Evolutionary conservation across 2,888 invertebrate genomes (phyloP).

Genomic region (Phlogophora meticulosa): DNA sequence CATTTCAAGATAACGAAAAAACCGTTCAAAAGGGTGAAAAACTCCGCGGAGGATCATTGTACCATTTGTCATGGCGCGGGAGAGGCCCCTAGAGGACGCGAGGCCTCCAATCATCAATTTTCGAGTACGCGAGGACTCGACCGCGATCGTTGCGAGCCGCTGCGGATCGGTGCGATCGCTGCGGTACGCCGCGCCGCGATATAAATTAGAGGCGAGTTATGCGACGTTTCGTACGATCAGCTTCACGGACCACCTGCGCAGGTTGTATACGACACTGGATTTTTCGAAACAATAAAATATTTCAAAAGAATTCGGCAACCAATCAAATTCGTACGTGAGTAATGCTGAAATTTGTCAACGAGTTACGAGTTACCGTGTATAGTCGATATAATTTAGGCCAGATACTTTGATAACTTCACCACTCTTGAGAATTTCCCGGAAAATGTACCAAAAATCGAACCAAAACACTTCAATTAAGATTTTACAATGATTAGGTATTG

Average conservation of each 20-base stretch:
- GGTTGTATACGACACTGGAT: neutral
- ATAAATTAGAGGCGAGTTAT: slow-evolving; percentile 46
- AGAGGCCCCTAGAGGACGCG: slow-evolving; percentile 44
- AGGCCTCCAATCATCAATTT: slow-evolving; percentile 60
- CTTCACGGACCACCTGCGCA: slow-evolving; percentile 32
- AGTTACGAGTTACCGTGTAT: neutral
- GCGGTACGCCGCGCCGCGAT: slow-evolving; percentile 18
- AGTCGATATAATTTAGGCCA: neutral
- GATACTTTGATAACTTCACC: neutral
- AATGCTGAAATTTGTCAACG: neutral
- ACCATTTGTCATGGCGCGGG: slow-evolving; percentile 57
- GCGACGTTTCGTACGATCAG: slow-evolving; percentile 42
- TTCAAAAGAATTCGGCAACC: slow-evolving; percentile 7
- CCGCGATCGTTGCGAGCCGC: slow-evolving; percentile 18
- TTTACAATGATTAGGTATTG: slow-evolving; percentile 24
- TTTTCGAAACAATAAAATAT: slow-evolving; percentile 3
- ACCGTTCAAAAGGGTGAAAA: slow-evolving; percentile 52
- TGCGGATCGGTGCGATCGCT: slow-evolving; percentile 18
- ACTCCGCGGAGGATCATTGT: slow-evolving; percentile 52
- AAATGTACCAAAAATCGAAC: neutral
- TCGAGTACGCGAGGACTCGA: slow-evolving; percentile 24
- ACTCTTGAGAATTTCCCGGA: neutral
- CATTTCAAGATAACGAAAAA: slow-evolving; percentile 44
- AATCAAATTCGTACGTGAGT: slow-evolving; percentile 4
- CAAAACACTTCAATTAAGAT: slow-evolving; percentile 26